These are phyloP conservation scores for Hestina assimilis DNA, from an alignment of 1,140 invertebrate species.

Conservation along the genomic window DNA sequence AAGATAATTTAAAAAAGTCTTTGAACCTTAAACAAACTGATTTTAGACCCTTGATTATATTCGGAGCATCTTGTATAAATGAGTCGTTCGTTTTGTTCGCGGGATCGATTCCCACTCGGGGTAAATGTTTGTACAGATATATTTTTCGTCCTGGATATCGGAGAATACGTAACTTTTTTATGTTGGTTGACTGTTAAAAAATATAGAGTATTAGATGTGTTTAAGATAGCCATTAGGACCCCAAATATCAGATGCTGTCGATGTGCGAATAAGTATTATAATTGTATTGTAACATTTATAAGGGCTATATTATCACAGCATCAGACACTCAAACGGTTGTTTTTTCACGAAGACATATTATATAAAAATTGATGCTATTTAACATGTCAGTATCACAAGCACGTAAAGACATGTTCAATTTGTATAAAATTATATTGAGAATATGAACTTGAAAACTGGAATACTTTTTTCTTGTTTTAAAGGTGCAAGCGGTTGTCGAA, in stretches of 20 bases:
- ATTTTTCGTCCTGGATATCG: no score
- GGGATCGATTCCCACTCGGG: no score
- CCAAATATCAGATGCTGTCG: not conserved
- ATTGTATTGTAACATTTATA: slow-evolving; percentile 6
- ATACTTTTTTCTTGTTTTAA: not conserved
- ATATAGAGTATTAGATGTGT: not conserved
- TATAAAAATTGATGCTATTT: not conserved
- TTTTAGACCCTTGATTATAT: no score
- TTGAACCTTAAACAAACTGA: no score
- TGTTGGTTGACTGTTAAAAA: not conserved
- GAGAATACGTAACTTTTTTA: no score
- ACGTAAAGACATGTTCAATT: not conserved
- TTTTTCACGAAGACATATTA: not conserved
- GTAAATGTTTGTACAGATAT: no score
- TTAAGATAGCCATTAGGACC: not conserved
- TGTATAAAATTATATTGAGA: not conserved
- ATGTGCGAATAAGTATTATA: slow-evolving; percentile 11
- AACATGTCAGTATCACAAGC: not conserved
- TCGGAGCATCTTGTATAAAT: no score
- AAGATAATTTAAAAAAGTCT: no score
- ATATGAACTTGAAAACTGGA: not conserved
- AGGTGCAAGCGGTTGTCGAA: slow-evolving; percentile 18
- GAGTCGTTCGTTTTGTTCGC: no score
- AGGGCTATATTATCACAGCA: not conserved
- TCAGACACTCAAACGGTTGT: not conserved